Base-by-base conservation (phyloP, 2,113 vertebrate species). In the Tonatia bakeri region DNA sequence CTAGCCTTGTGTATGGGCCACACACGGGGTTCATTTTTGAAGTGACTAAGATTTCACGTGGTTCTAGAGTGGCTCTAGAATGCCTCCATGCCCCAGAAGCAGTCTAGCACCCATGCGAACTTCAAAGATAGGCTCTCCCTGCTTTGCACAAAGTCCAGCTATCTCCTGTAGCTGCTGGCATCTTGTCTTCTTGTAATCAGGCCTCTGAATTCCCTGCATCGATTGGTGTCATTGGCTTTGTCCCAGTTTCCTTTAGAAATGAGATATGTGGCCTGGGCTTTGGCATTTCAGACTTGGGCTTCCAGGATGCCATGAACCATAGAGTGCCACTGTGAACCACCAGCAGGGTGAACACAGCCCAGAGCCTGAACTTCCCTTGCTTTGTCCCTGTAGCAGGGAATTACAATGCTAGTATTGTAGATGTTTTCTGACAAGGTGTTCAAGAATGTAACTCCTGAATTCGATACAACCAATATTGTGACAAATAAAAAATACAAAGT, bases 301-400 rank as follows among this genome's bases (percentile, higher is more conserved):
- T 26, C 9, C 5, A 80, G 65, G 67, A 75, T 38, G 61, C 20
- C 19, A 24, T 1, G 31, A 69, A 10, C 45, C 31, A 7, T 26
- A 33, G 45, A 1, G 15, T 1, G 64, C 28, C 26, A 14, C 24
- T 9, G 15, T 52, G 54, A 73, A 1, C 52, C 36, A 28, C 20
- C 36, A 11, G 33, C 19, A 54, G 13, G 40, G 20, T 9, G 1
- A 13, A 4, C 16, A 0, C 1, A 16, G 0, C n/a, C 38, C 2
- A 8, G 24, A 4, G 0, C 70, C n/a, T 11, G 61, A 3, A 8
- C 43, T 22, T 17, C 36, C 19, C 65, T 33, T 10, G 0, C 52
- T 14, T 0, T 7, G 4, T 26, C 38, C 61, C 26, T 72, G 76
- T n/a, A 16, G 40, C 38, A 3, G 47, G 91, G 43, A 76, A 64